Conservation (phyloP, 2,888 invertebrate genomes). For the Girardia tigrina region DNA sequence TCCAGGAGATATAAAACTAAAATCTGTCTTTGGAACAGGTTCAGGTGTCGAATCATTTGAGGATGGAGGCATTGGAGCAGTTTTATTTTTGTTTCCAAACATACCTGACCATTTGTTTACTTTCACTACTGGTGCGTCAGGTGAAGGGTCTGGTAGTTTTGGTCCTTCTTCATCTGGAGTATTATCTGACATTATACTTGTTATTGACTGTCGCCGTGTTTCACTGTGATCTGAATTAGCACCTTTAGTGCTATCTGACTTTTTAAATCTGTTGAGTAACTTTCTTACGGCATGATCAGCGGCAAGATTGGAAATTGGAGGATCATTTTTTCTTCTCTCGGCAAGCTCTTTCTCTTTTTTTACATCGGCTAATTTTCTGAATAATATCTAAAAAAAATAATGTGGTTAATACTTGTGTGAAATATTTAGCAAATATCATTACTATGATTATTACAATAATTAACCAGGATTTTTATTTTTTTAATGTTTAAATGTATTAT, state of each 20-base stretch:
- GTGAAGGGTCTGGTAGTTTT: not conserved
- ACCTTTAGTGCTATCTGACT: conserved; percentile 38
- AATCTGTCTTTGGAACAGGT: not conserved
- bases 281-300: conserved; percentile 91
- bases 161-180: not conserved
- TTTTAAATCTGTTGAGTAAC: conserved; percentile 82
- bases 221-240: not conserved
- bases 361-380: conserved; percentile 83
- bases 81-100: not conserved
- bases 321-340: conserved; percentile 84
- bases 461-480: too few species aligned
- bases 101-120: not conserved
- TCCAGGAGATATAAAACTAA: not conserved
- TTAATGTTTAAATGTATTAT: too few species aligned
- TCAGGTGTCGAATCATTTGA: not conserved
- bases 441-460: too few species aligned
- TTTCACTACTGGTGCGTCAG: not conserved
- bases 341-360: conserved; percentile 91
- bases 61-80: not conserved
- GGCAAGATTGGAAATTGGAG: conserved; percentile 70
- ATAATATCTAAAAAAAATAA: conserved; percentile 58
- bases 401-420: too few species aligned
- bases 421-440: too few species aligned
- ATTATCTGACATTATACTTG: not conserved
- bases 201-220: not conserved